Percentiles rank a stretch among this genome's conserved stretches.
Conservation (phyloP, 2,888 invertebrate species). For the Scaptomyza parva region DNA sequence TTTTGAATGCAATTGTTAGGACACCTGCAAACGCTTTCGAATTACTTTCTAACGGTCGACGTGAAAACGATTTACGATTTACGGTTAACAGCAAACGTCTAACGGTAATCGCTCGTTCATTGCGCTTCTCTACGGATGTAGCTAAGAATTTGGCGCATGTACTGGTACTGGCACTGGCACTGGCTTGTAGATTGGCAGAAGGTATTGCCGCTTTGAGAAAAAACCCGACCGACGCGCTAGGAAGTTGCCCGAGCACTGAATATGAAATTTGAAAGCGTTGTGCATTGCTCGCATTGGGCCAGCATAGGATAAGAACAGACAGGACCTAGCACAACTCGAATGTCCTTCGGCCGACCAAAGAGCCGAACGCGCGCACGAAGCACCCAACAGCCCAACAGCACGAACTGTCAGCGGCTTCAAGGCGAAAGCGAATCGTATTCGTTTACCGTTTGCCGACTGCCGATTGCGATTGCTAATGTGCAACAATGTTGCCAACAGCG, state of each 20-base stretch:
- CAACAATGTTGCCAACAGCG: constrained; percentile 45
- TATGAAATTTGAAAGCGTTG: constrained; percentile 60
- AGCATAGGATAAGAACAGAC: constrained; percentile 36
- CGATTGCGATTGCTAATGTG: too few relatives aligned
- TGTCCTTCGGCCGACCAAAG: constrained; percentile 40
- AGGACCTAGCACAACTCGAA: constrained; percentile 51
- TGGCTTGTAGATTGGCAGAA: too few relatives aligned
- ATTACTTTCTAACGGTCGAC: constrained; percentile 35
- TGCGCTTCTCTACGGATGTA: constrained; percentile 7
- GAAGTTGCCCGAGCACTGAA: constrained; percentile 85
- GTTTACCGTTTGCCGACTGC: constrained; percentile 16
- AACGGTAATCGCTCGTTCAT: constrained; percentile 36
- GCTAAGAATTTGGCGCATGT: constrained; percentile 4
- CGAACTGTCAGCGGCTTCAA: constrained; percentile 22
- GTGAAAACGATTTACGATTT: constrained; percentile 14
- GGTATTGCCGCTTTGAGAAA: constrained; percentile 17
- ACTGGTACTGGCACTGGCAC: too few relatives aligned
- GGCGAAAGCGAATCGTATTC: constrained; percentile 26
- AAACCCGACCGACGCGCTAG: constrained; percentile 83
- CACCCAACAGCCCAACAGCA: constrained; percentile 9
- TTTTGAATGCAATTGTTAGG: constrained; percentile 3
- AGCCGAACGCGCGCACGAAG: constrained; percentile 12
- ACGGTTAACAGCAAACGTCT: constrained; percentile 31
- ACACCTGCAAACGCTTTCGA: constrained; percentile 28
- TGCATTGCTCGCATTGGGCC: constrained; percentile 69